Percentiles rank a stretch among this genome's conserved stretches.
These are phyloP conservation scores for Euphysa ruthae DNA, from an alignment of 30 jellyfish, hydroid and myxozoan species.

Conservation along the genomic window DNA sequence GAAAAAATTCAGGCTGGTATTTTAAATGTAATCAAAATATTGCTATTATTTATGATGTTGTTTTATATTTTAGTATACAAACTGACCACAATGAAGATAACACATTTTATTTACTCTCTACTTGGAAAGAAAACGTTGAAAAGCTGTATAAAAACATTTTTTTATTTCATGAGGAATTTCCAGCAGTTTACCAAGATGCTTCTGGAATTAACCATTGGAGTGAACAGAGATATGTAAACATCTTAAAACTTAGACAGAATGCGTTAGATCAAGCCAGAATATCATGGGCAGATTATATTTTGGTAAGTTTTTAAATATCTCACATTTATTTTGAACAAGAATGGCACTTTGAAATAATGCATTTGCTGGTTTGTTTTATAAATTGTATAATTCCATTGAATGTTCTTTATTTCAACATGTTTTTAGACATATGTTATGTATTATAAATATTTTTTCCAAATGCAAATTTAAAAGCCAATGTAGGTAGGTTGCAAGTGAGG, in stretches of 20 bases:
- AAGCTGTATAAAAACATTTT: constrained; percentile 37
- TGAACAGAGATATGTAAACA: constrained; percentile 19
- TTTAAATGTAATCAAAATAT: too few relatives aligned
- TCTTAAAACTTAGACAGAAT: constrained; percentile 50
- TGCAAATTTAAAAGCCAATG: too few relatives aligned
- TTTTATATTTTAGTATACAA: constrained; percentile 47
- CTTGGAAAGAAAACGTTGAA: constrained; percentile 61
- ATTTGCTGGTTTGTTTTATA: background rate
- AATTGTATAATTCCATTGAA: background rate
- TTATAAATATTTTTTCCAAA: too few relatives aligned
- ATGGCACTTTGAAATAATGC: background rate
- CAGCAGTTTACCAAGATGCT: constrained; percentile 41
- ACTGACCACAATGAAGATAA: constrained; percentile 92
- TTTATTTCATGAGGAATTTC: constrained; percentile 20
- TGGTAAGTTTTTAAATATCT: constrained; percentile 49
- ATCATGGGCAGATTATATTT: constrained; percentile 53
- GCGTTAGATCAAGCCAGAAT: constrained; percentile 80
- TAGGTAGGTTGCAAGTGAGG: too few relatives aligned
- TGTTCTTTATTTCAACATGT: background rate
- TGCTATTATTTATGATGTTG: too few relatives aligned
- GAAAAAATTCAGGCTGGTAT: too few relatives aligned
- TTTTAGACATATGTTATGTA: too few relatives aligned
- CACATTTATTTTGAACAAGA: background rate
- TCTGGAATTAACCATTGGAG: constrained; percentile 73
- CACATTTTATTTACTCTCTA: constrained; percentile 48